phyloP scores from a whole-genome alignment of 2,113 vertebrate genomes.

The Calyptomena viridis region DNA sequence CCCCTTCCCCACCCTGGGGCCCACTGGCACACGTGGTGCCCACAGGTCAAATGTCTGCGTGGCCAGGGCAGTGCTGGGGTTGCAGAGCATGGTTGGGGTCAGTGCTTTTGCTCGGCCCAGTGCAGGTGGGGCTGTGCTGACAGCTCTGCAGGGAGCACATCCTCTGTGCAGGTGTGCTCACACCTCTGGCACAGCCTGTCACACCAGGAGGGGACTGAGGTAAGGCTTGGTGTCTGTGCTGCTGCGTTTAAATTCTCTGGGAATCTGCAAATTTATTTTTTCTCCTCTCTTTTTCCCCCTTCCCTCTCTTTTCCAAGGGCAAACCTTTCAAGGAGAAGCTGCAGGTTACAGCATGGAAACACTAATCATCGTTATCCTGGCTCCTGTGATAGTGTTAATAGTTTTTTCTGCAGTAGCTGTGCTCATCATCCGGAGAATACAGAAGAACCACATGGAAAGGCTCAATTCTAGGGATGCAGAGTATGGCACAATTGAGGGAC shows the following conservation, averaged over 20 bases:
- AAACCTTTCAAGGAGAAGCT: constrained; percentile 71
- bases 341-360: constrained; percentile 85
- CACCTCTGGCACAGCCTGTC: fast-evolving
- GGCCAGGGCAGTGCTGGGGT: neutral
- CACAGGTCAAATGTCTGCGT: fast-evolving
- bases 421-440: constrained; percentile 86
- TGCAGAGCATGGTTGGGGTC: fast-evolving
- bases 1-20: neutral
- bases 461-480: constrained; percentile 91
- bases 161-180: neutral
- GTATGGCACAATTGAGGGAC: constrained; percentile 94
- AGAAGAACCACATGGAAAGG: constrained; percentile 90
- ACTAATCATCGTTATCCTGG: constrained; percentile 82
- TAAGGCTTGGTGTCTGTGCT: neutral
- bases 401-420: constrained; percentile 83
- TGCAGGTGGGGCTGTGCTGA: neutral
- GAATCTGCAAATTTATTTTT: neutral
- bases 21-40: fast-evolving
- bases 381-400: constrained; percentile 83
- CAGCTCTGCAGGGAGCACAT: too few species aligned
- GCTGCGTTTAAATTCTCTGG: neutral
- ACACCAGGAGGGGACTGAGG: neutral
- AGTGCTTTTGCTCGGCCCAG: too few species aligned
- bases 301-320: constrained; percentile 56
- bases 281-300: neutral